phyloP scores from a whole-genome alignment of 2,113 vertebrate genomes.

The Leucoraja erinaceus region DNA sequence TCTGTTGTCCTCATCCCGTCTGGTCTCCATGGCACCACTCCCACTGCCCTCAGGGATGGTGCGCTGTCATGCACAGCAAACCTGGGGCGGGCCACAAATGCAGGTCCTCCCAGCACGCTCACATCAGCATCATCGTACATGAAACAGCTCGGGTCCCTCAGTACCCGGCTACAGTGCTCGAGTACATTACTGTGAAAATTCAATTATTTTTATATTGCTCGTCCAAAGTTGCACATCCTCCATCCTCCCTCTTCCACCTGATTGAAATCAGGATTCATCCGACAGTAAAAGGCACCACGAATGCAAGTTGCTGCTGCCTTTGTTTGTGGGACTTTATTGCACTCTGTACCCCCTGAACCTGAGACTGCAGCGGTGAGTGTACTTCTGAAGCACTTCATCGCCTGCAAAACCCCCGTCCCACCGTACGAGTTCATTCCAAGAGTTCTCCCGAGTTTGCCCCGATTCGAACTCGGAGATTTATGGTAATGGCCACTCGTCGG shows the following conservation, averaged over 20 bases:
- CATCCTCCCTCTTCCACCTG: neutral
- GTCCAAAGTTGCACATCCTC: neutral
- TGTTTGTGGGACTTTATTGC: neutral
- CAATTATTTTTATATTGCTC: constrained; percentile 14
- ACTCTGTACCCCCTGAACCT: too few relatives aligned
- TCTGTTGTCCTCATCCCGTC: neutral
- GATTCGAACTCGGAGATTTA: too few relatives aligned
- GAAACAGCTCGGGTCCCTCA: too few relatives aligned
- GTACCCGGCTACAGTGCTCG: neutral
- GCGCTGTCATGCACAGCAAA: neutral
- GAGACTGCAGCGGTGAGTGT: neutral
- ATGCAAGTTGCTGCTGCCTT: neutral
- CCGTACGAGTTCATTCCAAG: too few relatives aligned
- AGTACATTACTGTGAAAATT: neutral
- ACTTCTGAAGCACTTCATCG: neutral
- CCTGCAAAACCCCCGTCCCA: too few relatives aligned
- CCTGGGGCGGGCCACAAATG: neutral
- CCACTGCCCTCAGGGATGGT: neutral
- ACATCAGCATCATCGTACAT: neutral
- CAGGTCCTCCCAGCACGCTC: neutral
- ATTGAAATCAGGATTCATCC: neutral
- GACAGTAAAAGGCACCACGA: neutral
- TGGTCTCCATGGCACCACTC: neutral
- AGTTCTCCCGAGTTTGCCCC: too few relatives aligned
- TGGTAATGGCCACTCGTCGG: too few relatives aligned